These are phyloP conservation scores for Bombus picipes DNA, from an alignment of 1,140 invertebrate genomes.

Conservation along the genomic window DNA sequence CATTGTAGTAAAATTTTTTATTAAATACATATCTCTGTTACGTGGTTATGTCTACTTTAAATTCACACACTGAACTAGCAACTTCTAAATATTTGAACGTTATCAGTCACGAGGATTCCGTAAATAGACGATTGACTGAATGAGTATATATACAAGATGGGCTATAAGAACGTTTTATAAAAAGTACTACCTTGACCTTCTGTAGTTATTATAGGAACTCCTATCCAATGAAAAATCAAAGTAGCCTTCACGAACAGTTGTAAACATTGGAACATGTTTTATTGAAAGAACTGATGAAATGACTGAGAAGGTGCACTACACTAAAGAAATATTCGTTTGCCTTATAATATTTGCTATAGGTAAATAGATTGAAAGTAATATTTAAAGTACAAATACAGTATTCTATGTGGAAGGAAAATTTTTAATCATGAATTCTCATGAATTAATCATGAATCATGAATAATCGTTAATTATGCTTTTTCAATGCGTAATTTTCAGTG, in stretches of 20 bases:
- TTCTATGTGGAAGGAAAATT: no score
- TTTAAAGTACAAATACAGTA: no score
- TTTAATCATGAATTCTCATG: no score
- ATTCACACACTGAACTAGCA: background rate
- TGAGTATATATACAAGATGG: background rate
- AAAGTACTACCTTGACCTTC: conserved; percentile 34
- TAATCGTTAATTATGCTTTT: no score
- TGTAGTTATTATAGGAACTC: background rate
- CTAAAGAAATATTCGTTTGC: no score
- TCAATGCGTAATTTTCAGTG: no score
- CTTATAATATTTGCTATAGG: no score
- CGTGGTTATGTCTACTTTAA: background rate
- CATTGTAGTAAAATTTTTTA: background rate
- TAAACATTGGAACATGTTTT: background rate
- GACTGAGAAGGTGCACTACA: no score
- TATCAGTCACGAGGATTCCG: background rate
- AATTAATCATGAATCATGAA: no score
- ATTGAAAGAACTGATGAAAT: background rate
- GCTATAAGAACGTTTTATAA: conserved; percentile 12
- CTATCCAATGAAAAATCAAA: background rate
- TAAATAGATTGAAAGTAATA: no score
- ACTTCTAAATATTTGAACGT: background rate
- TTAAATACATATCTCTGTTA: background rate
- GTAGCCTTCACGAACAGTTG: background rate
- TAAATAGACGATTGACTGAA: background rate